A percentile compares a stretch with the other conserved stretches of the same genome.
These are phyloP conservation scores for Oryzias curvinotus DNA, from an alignment of 2,113 vertebrate genomes.

Conservation along the genomic window DNA sequence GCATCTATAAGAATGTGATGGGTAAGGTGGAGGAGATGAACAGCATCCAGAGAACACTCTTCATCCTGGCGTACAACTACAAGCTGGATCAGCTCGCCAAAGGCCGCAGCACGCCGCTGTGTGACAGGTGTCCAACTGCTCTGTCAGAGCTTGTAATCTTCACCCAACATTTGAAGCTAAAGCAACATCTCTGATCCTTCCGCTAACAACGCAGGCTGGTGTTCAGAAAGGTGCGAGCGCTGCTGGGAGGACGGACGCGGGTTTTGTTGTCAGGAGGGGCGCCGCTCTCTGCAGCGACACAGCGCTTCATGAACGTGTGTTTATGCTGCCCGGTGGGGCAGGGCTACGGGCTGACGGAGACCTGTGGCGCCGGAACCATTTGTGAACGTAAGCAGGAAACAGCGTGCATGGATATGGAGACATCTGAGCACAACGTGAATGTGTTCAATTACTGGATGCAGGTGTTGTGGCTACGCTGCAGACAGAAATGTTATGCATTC, in stretches of 20 bases:
- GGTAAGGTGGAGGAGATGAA: constrained; percentile 92
- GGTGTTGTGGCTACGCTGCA: no score
- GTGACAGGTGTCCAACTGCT: constrained; percentile 81
- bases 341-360: constrained; percentile 94
- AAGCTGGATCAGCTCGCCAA: constrained; percentile 93
- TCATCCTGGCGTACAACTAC: constrained; percentile 94
- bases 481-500: no score
- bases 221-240: constrained; percentile 87
- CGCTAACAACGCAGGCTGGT: constrained; percentile 79
- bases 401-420: background rate
- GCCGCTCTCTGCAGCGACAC: constrained; percentile 89
- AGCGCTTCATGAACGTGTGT: constrained; percentile 97
- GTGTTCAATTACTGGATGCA: no score
- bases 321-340: constrained; percentile 96
- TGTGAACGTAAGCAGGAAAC: constrained; percentile 79
- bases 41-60: constrained; percentile 84
- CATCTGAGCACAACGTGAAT: no score
- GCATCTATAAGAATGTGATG: constrained; percentile 97
- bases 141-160: no score
- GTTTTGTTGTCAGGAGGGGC: constrained; percentile 91
- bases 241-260: constrained; percentile 88
- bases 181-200: background rate
- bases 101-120: constrained; percentile 87
- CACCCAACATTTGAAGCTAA: no score
- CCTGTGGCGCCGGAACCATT: constrained; percentile 89